These are phyloP conservation scores for Dipodomys spectabilis DNA, from an alignment of 2,113 vertebrate genomes.

Conservation along the genomic window DNA sequence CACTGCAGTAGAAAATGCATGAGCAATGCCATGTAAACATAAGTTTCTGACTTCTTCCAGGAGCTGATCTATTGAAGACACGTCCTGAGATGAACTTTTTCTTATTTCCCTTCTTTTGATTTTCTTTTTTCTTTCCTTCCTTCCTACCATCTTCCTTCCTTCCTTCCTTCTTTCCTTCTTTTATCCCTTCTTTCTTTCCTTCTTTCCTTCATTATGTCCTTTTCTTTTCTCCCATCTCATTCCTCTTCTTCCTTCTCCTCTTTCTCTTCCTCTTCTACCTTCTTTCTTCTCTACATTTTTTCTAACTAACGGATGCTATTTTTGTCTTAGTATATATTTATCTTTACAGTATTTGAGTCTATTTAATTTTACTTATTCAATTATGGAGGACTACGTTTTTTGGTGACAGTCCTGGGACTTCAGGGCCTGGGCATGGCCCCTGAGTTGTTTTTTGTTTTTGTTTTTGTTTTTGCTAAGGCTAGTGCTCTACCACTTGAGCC, in stretches of 20 bases:
- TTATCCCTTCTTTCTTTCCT: fast-evolving
- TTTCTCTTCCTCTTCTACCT: no score
- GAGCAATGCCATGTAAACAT: not conserved
- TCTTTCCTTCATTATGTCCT: fast-evolving
- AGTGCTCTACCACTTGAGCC: no score
- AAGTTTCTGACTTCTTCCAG: not conserved
- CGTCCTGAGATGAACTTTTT: not conserved
- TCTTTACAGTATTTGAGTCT: not conserved
- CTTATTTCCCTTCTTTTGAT: not conserved
- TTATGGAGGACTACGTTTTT: no score
- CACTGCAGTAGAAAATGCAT: not conserved
- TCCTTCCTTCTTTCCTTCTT: fast-evolving
- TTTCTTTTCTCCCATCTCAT: no score
- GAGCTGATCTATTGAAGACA: not conserved
- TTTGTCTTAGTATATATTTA: not conserved
- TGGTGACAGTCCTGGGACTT: no score
- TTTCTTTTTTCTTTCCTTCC: not conserved
- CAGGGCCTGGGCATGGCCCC: no score
- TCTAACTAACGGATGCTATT: not conserved
- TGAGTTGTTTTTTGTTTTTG: no score
- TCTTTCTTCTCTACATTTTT: not conserved
- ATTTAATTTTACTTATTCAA: not conserved
- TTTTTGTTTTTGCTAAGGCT: no score
- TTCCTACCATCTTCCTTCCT: fast-evolving
- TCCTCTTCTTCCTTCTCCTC: not conserved